Evolutionary conservation across 2,888 invertebrate species (phyloP), one percentile per base, ranked within the genome.

Genomic region (Nematopogon swammerdamellus): DNA sequence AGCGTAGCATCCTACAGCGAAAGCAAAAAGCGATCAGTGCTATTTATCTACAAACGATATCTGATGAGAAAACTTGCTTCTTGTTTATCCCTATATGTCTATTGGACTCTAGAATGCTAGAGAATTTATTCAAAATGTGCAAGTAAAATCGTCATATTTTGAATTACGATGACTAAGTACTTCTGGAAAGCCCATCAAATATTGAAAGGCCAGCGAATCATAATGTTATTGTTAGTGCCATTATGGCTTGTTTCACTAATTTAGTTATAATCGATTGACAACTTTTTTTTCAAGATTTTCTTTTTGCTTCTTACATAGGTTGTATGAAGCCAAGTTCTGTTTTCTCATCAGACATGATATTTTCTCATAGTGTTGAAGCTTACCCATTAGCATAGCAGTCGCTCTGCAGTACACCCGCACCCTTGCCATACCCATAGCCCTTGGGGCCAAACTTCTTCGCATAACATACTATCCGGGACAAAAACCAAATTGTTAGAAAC

Each of bases 341-440:
- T 71, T 63, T 65, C 68, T 70, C 74, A 66, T 66, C 70, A 72
- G 67, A 74, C 70, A 57, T 61, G 68, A 57, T 67, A 61, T 56
- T 58, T 55, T 65, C 59, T 67, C 81, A 57, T 60, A 61, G 61
- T 58, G 55, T 52, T 59, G 67, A 5, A 46, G 50, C 87, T 83
- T 86, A 89, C 91, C 91, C 90, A 80, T 88, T 88, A 72, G 87
- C 85, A 80, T 86, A 87, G 80, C 86, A 86, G 82, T 94, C 94
- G 77, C 92, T 91, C 82, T 94, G 93, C 67, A 95, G 84, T 61
- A 92, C 92, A 69, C 95, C 95, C 69, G 92, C 94, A 68, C 98
- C 97, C 82, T 94, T 93, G 65, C 97, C 97, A 79, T 94, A 97
- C 65, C 96, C 97, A 77, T 96, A 96, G 75, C 95, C 95, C 82